These are phyloP conservation scores for Nothobranchius kuhntae DNA, from an alignment of 2,113 vertebrate species.

Conservation along the genomic window DNA sequence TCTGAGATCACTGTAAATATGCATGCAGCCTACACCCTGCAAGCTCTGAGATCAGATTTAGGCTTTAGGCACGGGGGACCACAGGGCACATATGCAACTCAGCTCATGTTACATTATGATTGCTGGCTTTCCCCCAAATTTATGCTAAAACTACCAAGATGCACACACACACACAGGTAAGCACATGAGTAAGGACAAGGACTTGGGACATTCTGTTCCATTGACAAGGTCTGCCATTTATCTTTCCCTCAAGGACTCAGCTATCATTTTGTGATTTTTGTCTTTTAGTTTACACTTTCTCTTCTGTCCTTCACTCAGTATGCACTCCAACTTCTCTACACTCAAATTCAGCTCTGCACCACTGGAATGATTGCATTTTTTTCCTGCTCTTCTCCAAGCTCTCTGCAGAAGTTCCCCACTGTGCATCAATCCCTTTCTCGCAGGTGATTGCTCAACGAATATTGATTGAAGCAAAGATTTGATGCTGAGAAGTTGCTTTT, in stretches of 20 bases:
- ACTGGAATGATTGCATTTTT: slow-evolving; percentile 57
- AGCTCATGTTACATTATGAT: slow-evolving; percentile 2
- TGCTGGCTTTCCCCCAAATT: slow-evolving; percentile 4
- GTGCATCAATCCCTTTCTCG: slow-evolving; percentile 71
- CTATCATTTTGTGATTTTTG: slow-evolving; percentile 26
- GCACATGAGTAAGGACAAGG: not conserved
- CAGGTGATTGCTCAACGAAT: slow-evolving; percentile 80
- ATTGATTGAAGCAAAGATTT: slow-evolving; percentile 77
- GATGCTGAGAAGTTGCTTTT: slow-evolving; percentile 73
- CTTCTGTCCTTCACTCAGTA: slow-evolving; percentile 52
- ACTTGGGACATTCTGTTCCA: slow-evolving; percentile 13
- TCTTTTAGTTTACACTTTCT: slow-evolving; percentile 27
- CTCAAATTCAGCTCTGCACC: slow-evolving; percentile 51
- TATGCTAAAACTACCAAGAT: not conserved
- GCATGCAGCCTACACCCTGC: slow-evolving; percentile 34
- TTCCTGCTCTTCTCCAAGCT: slow-evolving; percentile 29
- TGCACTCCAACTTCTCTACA: slow-evolving; percentile 47
- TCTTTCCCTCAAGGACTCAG: slow-evolving; percentile 5
- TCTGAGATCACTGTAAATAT: slow-evolving; percentile 40
- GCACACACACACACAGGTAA: not conserved
- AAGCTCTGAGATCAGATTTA: slow-evolving; percentile 35
- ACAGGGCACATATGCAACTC: not conserved
- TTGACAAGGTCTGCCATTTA: not conserved
- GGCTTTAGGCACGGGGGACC: slow-evolving; percentile 21
- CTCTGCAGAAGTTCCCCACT: slow-evolving; percentile 70